Percentiles rank a stretch among this genome's conserved stretches.
Conservation (phyloP, 2,888 invertebrate genomes). For the Drosophila yooni region DNA sequence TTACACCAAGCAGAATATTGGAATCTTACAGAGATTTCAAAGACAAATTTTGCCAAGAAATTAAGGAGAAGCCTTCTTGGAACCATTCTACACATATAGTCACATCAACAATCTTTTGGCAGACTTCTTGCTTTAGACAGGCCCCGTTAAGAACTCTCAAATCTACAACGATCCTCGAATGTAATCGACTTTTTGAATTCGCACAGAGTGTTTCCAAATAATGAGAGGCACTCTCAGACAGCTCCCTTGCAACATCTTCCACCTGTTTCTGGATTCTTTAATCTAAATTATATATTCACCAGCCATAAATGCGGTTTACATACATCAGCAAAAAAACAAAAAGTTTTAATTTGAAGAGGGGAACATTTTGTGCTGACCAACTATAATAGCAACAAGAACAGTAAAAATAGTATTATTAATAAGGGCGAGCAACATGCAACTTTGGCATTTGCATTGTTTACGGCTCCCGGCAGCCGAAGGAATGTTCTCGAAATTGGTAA, state of each 20-base stretch:
- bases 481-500: conserved; percentile 41
- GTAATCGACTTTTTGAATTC: neutral
- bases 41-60: neutral
- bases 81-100: neutral
- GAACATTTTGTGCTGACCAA: neutral
- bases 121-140: too few relatives aligned
- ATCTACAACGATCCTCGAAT: neutral
- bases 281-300: neutral
- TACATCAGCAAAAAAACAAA: neutral
- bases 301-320: neutral
- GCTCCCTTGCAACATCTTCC: neutral
- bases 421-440: conserved; percentile 3
- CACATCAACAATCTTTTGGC: neutral
- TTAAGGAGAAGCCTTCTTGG: neutral
- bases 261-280: neutral
- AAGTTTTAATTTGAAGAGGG: neutral
- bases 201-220: neutral
- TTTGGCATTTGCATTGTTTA: conserved; percentile 45
- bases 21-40: neutral
- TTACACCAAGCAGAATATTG: neutral
- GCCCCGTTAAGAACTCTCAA: too few relatives aligned
- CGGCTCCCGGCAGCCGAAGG: conserved; percentile 10
- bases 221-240: neutral
- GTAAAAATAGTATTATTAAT: neutral
- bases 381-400: neutral